Percentiles rank a stretch among this genome's conserved stretches.
Evolutionary conservation across 2,888 invertebrate genomes (phyloP).

Genomic region (Leucophenga montana): DNA sequence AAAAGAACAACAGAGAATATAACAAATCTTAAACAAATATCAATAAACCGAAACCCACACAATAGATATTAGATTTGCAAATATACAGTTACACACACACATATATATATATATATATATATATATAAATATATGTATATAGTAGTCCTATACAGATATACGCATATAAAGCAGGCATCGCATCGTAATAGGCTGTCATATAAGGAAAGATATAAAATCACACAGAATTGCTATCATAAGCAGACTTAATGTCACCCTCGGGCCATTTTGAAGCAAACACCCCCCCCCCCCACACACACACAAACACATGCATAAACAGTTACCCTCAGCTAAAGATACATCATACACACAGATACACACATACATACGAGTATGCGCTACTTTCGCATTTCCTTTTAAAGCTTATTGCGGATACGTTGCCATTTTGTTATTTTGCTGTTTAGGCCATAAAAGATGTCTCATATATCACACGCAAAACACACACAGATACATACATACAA

Average conservation of each 20-base stretch:
- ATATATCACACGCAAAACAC: not conserved
- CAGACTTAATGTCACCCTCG: slow-evolving; percentile 16
- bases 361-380: not conserved
- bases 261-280: not conserved
- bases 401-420: no score
- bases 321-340: not conserved
- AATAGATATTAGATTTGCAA: not conserved
- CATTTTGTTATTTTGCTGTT: no score
- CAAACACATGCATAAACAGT: not conserved
- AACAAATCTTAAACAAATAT: slow-evolving; percentile 6
- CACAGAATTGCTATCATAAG: slow-evolving; percentile 17
- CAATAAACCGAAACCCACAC: not conserved
- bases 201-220: not conserved
- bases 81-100: not conserved
- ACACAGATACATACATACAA: not conserved
- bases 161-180: not conserved
- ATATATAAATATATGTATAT: not conserved
- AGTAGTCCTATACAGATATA: not conserved
- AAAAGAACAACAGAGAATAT: slow-evolving; percentile 1
- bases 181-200: not conserved
- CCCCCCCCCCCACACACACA: not conserved
- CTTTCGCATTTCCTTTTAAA: no score
- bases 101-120: not conserved
- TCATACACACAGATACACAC: not conserved
- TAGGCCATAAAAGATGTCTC: not conserved